Evolutionary conservation across 2,888 invertebrate species (phyloP).

Genomic region (Epinotia nisella): DNA sequence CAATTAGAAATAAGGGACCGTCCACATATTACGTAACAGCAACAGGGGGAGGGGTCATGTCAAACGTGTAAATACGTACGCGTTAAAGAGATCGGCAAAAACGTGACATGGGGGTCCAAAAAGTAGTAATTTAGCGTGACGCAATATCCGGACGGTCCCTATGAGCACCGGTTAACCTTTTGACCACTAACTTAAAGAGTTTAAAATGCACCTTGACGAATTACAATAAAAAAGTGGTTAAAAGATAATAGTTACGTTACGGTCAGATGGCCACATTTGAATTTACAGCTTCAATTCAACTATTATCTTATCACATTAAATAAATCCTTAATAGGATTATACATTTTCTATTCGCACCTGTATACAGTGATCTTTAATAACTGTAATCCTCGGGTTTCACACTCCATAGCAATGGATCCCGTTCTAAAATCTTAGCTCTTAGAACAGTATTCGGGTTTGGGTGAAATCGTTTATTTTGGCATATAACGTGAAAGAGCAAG

Average conservation of each 20-base stretch:
- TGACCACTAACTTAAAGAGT: neutral
- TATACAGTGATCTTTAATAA: slow-evolving; percentile 18
- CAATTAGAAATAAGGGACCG: too few species aligned
- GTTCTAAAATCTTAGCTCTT: neutral
- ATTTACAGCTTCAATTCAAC: slow-evolving; percentile 29
- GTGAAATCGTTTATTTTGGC: too few species aligned
- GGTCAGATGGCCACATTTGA: slow-evolving; percentile 5
- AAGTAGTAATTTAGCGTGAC: too few species aligned
- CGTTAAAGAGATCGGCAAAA: too few species aligned
- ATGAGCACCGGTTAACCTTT: neutral
- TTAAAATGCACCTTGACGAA: neutral
- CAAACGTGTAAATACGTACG: too few species aligned
- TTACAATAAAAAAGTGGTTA: neutral
- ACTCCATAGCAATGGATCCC: neutral
- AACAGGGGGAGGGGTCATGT: too few species aligned
- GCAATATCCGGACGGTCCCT: too few species aligned
- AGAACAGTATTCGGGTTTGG: too few species aligned
- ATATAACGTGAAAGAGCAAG: too few species aligned
- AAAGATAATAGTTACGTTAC: neutral
- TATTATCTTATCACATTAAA: slow-evolving; percentile 42
- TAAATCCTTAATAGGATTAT: slow-evolving; percentile 17
- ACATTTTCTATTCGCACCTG: slow-evolving; percentile 34
- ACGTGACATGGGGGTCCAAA: too few species aligned
- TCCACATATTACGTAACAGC: too few species aligned
- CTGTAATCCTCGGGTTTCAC: neutral